Conservation (phyloP, 2,888 invertebrate genomes). For the Erpobdella octoculata region DNA sequence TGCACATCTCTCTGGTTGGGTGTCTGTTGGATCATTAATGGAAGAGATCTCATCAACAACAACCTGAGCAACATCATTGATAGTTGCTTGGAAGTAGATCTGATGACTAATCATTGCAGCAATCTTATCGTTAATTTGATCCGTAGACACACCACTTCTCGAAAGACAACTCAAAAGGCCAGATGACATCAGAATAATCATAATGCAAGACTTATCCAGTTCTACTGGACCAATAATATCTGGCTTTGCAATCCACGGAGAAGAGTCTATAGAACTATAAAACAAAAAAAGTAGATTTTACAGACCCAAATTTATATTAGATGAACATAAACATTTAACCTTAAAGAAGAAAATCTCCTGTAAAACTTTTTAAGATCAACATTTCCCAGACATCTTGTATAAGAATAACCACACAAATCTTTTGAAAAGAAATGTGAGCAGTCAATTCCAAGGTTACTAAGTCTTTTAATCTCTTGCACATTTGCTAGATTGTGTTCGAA, state of each 20-base stretch:
- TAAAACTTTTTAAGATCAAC: not conserved
- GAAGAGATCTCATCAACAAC: slow-evolving; percentile 72
- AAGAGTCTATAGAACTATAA: slow-evolving; percentile 59
- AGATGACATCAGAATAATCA: slow-evolving; percentile 74
- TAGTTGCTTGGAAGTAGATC: slow-evolving; percentile 69
- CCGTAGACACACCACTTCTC: slow-evolving; percentile 68
- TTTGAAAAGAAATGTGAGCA: not conserved
- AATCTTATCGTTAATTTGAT: slow-evolving; percentile 60
- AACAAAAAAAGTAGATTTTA: not conserved
- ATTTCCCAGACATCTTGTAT: slow-evolving; percentile 18
- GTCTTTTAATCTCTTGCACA: slow-evolving; percentile 62
- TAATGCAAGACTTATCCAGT: slow-evolving; percentile 70
- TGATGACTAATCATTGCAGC: slow-evolving; percentile 48
- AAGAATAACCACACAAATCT: slow-evolving; percentile 10
- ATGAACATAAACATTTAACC: not conserved
- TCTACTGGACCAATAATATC: slow-evolving; percentile 69
- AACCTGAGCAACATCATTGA: slow-evolving; percentile 74
- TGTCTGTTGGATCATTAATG: slow-evolving; percentile 17
- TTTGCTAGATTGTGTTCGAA: slow-evolving; percentile 77
- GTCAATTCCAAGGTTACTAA: slow-evolving; percentile 4
- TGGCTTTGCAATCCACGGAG: slow-evolving; percentile 75
- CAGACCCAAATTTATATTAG: not conserved
- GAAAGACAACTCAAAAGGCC: slow-evolving; percentile 72
- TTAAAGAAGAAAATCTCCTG: not conserved
- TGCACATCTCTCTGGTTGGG: slow-evolving; percentile 66